phyloP scores from a whole-genome alignment of 2,888 invertebrate genomes.

The Lycocerus yunnanus region DNA sequence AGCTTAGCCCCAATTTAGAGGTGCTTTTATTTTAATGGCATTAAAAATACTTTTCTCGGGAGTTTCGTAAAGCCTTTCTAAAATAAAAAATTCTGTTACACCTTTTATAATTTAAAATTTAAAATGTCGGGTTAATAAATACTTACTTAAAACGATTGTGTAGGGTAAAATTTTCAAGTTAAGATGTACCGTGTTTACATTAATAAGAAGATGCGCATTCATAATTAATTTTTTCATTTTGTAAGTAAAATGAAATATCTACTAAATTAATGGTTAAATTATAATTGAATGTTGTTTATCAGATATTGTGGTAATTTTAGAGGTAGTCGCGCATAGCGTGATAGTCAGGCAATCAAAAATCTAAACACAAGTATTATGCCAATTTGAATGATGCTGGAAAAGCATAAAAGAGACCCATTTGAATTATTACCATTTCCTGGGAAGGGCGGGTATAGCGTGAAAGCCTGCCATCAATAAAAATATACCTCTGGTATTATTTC shows the following conservation, averaged over 20 bases:
- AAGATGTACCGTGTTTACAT: background rate
- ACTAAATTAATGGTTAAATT: background rate
- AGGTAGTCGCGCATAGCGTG: constrained; percentile 11
- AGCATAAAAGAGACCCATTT: constrained; percentile 31
- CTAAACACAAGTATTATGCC: constrained; percentile 24
- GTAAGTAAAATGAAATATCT: background rate
- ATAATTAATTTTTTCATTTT: background rate
- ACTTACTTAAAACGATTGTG: background rate
- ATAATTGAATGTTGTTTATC: background rate
- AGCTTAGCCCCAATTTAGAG: background rate
- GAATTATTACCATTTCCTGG: constrained; percentile 35
- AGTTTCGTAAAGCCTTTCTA: background rate
- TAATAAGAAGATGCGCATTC: background rate
- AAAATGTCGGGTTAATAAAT: background rate
- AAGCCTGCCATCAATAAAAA: constrained; percentile 38
- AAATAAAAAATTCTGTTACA: background rate
- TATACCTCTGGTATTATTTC: constrained; percentile 31
- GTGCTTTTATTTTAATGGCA: background rate
- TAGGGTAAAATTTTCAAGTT: background rate
- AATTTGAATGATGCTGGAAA: constrained; percentile 33
- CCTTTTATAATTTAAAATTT: background rate
- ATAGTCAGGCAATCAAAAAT: constrained; percentile 14
- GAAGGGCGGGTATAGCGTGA: constrained; percentile 34
- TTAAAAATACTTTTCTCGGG: background rate
- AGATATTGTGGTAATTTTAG: constrained; percentile 1